Conservation (phyloP, 2,797 vertebrate species). For the Spinibarbus caldwelli region DNA sequence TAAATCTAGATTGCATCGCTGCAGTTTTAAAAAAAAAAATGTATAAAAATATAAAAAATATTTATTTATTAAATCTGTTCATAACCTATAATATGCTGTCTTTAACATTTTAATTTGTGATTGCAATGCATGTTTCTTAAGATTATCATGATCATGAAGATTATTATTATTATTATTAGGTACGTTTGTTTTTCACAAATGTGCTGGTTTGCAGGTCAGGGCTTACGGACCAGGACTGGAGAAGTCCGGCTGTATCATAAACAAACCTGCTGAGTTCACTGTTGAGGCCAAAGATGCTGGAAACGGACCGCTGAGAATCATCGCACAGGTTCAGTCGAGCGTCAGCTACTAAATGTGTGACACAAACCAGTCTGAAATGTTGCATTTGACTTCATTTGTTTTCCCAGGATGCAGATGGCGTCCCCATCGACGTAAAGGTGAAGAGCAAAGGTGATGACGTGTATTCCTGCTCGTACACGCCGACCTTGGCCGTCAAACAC, state of each 20-base stretch:
- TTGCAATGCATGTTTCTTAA: neutral
- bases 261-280: conserved; percentile 88
- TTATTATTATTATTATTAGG: no score
- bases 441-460: conserved; percentile 84
- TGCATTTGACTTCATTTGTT: neutral
- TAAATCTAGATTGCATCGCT: no score
- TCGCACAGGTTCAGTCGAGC: conserved; percentile 82
- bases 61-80: no score
- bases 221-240: conserved; percentile 91
- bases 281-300: conserved; percentile 89
- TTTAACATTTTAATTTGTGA: no score
- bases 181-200: neutral
- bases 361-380: neutral
- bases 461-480: conserved; percentile 88
- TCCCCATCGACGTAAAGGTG: conserved; percentile 86
- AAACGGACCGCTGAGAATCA: conserved; percentile 88
- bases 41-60: no score
- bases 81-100: no score
- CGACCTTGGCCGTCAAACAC: conserved; percentile 89
- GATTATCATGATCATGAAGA: neutral
- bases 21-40: no score
- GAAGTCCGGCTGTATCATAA: conserved; percentile 87
- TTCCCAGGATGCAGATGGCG: conserved; percentile 87
- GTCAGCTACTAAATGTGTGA: neutral
- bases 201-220: conserved; percentile 79